A percentile compares a stretch with the other conserved stretches of the same genome.
Evolutionary conservation across 2,113 vertebrate species (phyloP).

Genomic region (Hymenochirus boettgeri): DNA sequence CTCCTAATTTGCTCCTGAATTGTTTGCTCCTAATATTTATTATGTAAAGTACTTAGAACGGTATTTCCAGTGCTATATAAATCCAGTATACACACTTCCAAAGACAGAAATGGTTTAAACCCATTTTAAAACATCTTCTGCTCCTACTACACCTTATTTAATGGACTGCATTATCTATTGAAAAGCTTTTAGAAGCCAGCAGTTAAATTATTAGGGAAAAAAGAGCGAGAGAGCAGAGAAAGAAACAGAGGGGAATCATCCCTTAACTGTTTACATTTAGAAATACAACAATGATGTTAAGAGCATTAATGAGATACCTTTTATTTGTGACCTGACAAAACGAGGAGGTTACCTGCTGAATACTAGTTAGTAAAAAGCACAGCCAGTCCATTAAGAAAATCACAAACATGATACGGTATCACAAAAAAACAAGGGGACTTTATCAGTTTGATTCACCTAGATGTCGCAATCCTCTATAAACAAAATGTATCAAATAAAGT

Average conservation of each 20-base stretch:
- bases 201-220: background rate
- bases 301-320: constrained; percentile 35
- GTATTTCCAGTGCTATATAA: background rate
- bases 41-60: background rate
- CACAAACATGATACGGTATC: too few relatives aligned
- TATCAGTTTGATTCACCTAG: constrained; percentile 14
- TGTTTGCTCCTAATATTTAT: background rate
- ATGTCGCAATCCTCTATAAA: constrained; percentile 33
- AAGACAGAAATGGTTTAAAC: background rate
- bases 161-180: constrained; percentile 20
- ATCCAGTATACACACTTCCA: background rate
- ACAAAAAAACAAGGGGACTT: too few relatives aligned
- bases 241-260: background rate
- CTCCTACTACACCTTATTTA: constrained; percentile 5
- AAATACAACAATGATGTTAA: constrained; percentile 22
- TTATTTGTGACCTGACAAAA: constrained; percentile 37
- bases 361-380: constrained; percentile 34
- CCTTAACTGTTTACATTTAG: constrained; percentile 25
- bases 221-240: background rate
- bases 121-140: too few relatives aligned
- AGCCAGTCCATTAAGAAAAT: constrained; percentile 37
- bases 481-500: constrained; percentile 33
- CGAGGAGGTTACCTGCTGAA: constrained; percentile 35
- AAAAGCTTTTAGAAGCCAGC: constrained; percentile 31
- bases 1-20: background rate